A percentile compares a stretch with the other conserved stretches of the same genome.
These are phyloP conservation scores for Buphagus erythrorhynchus DNA, from an alignment of 2,797 vertebrate species.

Conservation along the genomic window DNA sequence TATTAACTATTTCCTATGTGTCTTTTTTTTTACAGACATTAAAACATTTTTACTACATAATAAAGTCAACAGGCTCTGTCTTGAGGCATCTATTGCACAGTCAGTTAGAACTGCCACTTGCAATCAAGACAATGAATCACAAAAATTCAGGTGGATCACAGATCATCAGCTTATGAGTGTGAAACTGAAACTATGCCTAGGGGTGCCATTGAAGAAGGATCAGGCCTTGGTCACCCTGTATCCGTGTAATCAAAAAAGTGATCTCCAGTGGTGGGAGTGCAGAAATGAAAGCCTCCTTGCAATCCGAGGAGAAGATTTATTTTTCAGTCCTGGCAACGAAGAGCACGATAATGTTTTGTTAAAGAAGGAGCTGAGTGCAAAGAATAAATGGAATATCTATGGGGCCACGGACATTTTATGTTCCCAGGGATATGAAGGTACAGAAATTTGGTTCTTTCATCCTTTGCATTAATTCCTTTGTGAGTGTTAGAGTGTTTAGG, in stretches of 20 bases:
- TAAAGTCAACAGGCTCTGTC: slow-evolving; percentile 83
- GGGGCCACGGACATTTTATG: slow-evolving; percentile 83
- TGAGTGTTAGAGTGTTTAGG: background rate
- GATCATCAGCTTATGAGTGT: slow-evolving; percentile 85
- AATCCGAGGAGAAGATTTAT: slow-evolving; percentile 81
- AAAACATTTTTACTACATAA: slow-evolving; percentile 88
- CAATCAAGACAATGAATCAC: slow-evolving; percentile 75
- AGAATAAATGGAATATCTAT: slow-evolving; percentile 89
- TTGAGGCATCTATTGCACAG: slow-evolving; percentile 70
- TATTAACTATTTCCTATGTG: background rate
- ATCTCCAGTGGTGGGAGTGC: slow-evolving; percentile 91
- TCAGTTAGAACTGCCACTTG: slow-evolving; percentile 77
- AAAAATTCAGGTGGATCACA: slow-evolving; percentile 92
- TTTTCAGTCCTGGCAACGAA: slow-evolving; percentile 87
- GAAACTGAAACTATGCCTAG: slow-evolving; percentile 86
- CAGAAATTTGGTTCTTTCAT: background rate
- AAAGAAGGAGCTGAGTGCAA: slow-evolving; percentile 79
- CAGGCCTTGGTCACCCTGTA: slow-evolving; percentile 80
- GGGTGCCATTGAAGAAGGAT: slow-evolving; percentile 76
- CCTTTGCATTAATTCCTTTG: background rate
- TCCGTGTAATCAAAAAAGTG: slow-evolving; percentile 82
- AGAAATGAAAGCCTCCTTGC: slow-evolving; percentile 92
- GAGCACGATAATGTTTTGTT: slow-evolving; percentile 86
- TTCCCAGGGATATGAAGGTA: slow-evolving; percentile 89
- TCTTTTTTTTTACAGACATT: slow-evolving; percentile 73